Evolutionary conservation across 2,797 vertebrate genomes (phyloP).

Genomic region (Thamnophis elegans): DNA sequence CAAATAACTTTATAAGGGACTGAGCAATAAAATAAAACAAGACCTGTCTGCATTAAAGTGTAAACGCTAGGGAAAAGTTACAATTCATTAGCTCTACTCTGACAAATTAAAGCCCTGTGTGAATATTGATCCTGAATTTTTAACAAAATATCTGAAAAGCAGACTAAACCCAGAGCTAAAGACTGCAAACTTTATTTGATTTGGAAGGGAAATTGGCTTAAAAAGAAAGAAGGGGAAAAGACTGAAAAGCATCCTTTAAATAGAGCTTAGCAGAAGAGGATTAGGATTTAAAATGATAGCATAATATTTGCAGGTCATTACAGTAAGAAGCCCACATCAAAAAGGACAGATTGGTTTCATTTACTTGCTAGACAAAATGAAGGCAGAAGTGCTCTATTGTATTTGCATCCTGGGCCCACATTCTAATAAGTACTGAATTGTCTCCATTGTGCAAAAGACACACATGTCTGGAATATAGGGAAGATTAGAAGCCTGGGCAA

Average conservation of each 20-base stretch:
- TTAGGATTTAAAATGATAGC: background rate
- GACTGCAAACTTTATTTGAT: background rate
- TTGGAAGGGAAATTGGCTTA: background rate
- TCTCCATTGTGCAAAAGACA: background rate
- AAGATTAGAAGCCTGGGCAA: background rate
- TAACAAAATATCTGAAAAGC: background rate
- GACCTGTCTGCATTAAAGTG: background rate
- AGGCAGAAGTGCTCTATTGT: background rate
- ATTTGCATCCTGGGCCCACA: background rate
- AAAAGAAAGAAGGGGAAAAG: background rate
- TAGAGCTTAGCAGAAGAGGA: background rate
- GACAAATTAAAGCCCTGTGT: background rate
- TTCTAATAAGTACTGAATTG: background rate
- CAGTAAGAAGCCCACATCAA: background rate
- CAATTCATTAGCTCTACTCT: background rate
- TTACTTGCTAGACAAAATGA: background rate
- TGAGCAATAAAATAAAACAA: constrained; percentile 1
- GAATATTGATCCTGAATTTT: background rate
- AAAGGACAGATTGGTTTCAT: background rate
- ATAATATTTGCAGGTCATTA: background rate
- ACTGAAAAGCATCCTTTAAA: background rate
- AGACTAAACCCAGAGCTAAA: background rate
- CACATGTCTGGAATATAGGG: background rate
- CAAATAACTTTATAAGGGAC: background rate
- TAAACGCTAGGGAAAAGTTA: background rate